phyloP scores from a whole-genome alignment of 2,888 invertebrate genomes.

The Stenodera caucasica region DNA sequence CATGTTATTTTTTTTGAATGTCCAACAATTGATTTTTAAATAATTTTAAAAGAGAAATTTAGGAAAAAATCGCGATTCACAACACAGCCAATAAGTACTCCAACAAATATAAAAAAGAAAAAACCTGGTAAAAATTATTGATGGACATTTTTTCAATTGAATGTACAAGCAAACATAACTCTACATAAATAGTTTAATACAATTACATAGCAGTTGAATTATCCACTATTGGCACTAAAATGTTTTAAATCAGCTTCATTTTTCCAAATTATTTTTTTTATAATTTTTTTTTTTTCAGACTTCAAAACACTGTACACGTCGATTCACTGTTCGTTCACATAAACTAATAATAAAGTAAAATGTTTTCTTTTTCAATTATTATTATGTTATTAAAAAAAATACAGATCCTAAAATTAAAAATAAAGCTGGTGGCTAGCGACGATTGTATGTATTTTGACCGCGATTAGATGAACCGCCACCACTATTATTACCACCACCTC shows the following conservation, averaged over 20 bases:
- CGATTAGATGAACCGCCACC: constrained; percentile 60
- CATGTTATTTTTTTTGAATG: background rate
- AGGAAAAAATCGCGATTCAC: constrained; percentile 32
- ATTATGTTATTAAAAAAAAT: constrained; percentile 6
- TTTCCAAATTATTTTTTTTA: constrained; percentile 11
- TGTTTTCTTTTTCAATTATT: constrained; percentile 21
- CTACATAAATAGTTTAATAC: constrained; percentile 34
- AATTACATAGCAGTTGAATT: constrained; percentile 40
- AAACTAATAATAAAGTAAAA: constrained; percentile 40
- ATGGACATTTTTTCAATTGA: constrained; percentile 31
- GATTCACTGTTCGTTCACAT: constrained; percentile 48
- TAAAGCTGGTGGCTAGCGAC: constrained; percentile 38
- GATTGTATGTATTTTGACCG: constrained; percentile 54
- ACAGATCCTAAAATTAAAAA: constrained; percentile 2
- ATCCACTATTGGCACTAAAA: constrained; percentile 52
- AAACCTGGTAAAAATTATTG: constrained; percentile 29
- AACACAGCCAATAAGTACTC: constrained; percentile 48
- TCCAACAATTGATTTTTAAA: background rate
- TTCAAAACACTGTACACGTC: constrained; percentile 46
- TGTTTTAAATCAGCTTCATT: constrained; percentile 44
- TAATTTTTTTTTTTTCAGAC: constrained; percentile 30
- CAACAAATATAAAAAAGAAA: constrained; percentile 18
- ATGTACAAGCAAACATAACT: constrained; percentile 29
- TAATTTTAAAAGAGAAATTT: constrained; percentile 10
- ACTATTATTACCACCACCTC: constrained; percentile 22